A percentile compares a stretch with the other conserved stretches of the same genome.
Evolutionary conservation across 2,113 vertebrate species (phyloP).

Genomic region (Leucopsar rothschildi): DNA sequence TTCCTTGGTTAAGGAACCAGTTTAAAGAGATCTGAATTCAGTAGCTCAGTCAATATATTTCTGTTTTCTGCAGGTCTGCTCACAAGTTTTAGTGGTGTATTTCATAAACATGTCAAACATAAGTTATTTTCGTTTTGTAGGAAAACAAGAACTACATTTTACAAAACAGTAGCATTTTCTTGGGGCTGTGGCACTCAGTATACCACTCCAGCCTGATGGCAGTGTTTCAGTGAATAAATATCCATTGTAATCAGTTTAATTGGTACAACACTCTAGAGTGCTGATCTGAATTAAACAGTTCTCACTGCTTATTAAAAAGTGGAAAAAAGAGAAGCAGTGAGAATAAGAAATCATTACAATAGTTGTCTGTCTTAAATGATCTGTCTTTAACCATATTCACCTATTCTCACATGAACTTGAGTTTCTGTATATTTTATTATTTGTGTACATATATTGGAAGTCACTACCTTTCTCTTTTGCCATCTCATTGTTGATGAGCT

Average conservation of each 20-base stretch:
- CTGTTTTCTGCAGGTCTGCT: not conserved
- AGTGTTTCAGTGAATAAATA: constrained; percentile 48
- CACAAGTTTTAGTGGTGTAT: not conserved
- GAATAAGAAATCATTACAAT: not conserved
- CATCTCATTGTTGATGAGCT: not conserved
- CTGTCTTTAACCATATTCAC: not conserved
- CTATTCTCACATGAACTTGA: not conserved
- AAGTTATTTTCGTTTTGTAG: not conserved
- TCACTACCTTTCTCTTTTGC: not conserved
- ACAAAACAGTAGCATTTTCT: constrained; percentile 8
- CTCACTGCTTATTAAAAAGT: constrained; percentile 53
- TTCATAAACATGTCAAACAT: not conserved
- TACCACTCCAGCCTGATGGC: not conserved
- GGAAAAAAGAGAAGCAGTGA: constrained; percentile 22
- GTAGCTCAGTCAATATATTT: not conserved
- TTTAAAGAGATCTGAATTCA: not conserved
- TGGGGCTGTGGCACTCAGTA: not conserved
- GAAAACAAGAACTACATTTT: not conserved
- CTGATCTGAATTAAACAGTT: constrained; percentile 38
- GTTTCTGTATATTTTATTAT: not conserved
- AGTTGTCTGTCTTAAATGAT: not conserved
- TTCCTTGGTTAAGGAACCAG: not conserved
- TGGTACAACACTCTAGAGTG: not conserved
- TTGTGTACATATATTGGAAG: not conserved
- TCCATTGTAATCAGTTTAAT: constrained; percentile 44